Evolutionary conservation across 2,888 invertebrate species (phyloP).

Genomic region (Coenonympha glycerion): DNA sequence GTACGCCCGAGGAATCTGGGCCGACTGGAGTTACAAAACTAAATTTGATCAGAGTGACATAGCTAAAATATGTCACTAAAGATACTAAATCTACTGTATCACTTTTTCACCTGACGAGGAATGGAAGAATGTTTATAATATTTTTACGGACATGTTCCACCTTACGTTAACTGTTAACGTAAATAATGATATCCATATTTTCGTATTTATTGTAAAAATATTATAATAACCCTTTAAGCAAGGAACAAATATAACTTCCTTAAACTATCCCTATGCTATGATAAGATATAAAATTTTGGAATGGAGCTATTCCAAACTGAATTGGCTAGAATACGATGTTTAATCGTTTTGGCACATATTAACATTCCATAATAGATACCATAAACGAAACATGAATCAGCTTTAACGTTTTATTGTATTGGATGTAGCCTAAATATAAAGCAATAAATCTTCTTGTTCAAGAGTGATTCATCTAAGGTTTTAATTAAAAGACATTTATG

Average conservation of each 20-base stretch:
- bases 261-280: too few relatives aligned
- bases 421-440: background rate
- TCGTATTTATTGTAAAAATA: too few relatives aligned
- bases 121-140: too few relatives aligned
- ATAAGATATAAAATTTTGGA: background rate
- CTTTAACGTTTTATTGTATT: background rate
- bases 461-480: background rate
- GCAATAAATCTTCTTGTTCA: constrained; percentile 2
- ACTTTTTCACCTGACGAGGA: too few relatives aligned
- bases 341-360: constrained; percentile 7
- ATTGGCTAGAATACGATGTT: background rate
- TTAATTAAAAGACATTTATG: background rate
- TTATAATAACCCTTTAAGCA: too few relatives aligned
- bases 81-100: constrained; percentile 22
- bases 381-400: background rate
- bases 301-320: background rate
- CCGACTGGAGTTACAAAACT: constrained; percentile 75
- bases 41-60: constrained; percentile 70
- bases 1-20: constrained; percentile 66
- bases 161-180: too few relatives aligned
- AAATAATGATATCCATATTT: too few relatives aligned
- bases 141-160: too few relatives aligned
- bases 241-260: too few relatives aligned
- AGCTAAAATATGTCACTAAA: constrained; percentile 55
- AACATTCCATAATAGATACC: background rate